phyloP scores from a whole-genome alignment of 2,113 vertebrate species.

The Hippocampus guttulatus region DNA sequence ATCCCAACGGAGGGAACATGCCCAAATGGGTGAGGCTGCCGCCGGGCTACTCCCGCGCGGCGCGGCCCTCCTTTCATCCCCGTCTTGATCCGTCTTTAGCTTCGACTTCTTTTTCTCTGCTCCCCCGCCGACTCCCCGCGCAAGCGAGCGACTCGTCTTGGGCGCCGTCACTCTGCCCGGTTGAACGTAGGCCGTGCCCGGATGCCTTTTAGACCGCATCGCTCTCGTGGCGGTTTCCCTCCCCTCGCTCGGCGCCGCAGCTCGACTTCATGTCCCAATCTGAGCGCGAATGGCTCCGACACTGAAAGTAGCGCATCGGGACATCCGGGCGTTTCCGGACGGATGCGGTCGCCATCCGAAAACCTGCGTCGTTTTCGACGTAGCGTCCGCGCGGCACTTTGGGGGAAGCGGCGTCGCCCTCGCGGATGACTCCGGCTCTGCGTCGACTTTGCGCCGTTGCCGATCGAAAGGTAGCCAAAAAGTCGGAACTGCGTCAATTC shows the following conservation, averaged over 20 bases:
- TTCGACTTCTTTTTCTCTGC: neutral
- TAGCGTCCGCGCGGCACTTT: neutral
- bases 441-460: neutral
- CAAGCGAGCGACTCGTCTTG: neutral
- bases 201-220: neutral
- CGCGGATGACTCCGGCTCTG: neutral
- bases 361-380: neutral
- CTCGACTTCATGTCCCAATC: too few species aligned
- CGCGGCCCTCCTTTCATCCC: neutral
- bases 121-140: neutral
- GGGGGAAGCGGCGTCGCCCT: neutral
- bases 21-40: slow-evolving; percentile 75
- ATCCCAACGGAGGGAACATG: slow-evolving; percentile 77
- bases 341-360: neutral
- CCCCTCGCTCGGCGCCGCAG: too few species aligned
- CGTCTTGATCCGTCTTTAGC: neutral
- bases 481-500: neutral
- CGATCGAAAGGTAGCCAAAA: neutral
- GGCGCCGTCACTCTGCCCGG: neutral
- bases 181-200: neutral
- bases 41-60: neutral
- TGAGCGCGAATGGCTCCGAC: neutral
- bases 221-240: too few species aligned
- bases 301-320: neutral
- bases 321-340: too few species aligned